These are phyloP conservation scores for Boloria euphrosyne DNA, from an alignment of 2,888 invertebrate genomes.

Conservation along the genomic window DNA sequence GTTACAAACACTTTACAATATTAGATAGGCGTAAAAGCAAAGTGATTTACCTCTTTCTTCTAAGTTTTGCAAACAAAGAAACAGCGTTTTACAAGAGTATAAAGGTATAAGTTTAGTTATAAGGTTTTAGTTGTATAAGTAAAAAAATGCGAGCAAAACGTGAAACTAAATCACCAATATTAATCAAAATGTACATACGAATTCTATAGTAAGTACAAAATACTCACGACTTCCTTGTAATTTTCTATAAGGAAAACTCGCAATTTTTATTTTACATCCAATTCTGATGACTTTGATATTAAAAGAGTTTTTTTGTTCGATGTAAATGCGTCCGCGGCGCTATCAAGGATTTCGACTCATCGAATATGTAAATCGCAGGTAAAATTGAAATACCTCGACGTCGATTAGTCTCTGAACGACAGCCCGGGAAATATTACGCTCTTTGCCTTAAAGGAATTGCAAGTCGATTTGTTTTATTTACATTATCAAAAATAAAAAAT, in stretches of 20 bases:
- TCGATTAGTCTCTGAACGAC: constrained; percentile 44
- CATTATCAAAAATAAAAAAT: not conserved
- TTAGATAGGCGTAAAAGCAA: too few relatives aligned
- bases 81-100: too few relatives aligned
- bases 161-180: too few relatives aligned
- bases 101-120: too few relatives aligned
- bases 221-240: not conserved
- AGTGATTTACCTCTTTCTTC: too few relatives aligned
- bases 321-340: constrained; percentile 55
- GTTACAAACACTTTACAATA: too few relatives aligned
- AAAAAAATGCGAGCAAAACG: too few relatives aligned
- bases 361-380: constrained; percentile 71
- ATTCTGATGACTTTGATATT: constrained; percentile 37
- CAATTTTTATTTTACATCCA: constrained; percentile 21
- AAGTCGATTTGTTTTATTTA: not conserved
- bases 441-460: constrained; percentile 28
- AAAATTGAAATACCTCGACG: constrained; percentile 68
- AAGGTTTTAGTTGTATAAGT: too few relatives aligned
- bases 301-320: constrained; percentile 49
- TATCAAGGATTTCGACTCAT: constrained; percentile 59
- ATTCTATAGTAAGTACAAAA: too few relatives aligned
- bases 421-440: constrained; percentile 34
- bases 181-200: too few relatives aligned
- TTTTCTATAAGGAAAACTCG: constrained; percentile 8
- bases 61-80: too few relatives aligned